phyloP scores from a whole-genome alignment of 2,888 invertebrate species.

The Eupithecia pulchellata region DNA sequence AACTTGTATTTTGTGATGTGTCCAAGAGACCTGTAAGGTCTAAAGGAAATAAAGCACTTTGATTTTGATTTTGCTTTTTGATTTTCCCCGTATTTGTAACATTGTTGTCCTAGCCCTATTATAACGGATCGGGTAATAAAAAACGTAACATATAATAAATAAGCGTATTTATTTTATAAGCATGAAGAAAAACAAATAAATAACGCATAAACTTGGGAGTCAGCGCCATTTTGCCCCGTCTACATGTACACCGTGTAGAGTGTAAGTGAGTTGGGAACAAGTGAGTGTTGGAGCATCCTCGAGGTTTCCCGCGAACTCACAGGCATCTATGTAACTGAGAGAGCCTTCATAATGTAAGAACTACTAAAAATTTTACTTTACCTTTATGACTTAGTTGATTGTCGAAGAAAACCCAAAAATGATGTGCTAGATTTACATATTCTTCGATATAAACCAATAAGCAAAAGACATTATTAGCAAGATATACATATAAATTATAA shows the following conservation, averaged over 20 bases:
- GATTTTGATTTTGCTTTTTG: too few species aligned
- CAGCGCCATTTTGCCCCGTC: too few species aligned
- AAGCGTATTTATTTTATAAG: background rate
- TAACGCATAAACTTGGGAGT: background rate
- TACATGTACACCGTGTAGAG: too few species aligned
- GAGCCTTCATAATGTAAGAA: background rate
- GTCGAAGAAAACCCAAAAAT: background rate
- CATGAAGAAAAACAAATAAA: background rate
- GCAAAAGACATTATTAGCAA: background rate
- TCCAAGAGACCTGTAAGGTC: too few species aligned
- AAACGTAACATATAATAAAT: too few species aligned
- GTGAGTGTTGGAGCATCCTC: background rate
- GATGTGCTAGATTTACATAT: too few species aligned
- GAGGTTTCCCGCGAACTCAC: background rate
- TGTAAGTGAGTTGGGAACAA: background rate
- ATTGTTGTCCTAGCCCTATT: too few species aligned
- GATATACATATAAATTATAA: background rate
- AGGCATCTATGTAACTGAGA: background rate
- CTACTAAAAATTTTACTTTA: background rate
- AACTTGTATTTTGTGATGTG: too few species aligned
- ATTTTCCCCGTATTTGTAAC: too few species aligned
- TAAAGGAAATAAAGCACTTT: too few species aligned
- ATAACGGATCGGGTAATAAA: too few species aligned
- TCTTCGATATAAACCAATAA: background rate
- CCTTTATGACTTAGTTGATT: background rate